A percentile compares a stretch with the other conserved stretches of the same genome.
phyloP scores from a whole-genome alignment of 2,888 invertebrate genomes.

The Oxycera nigricornis region DNA sequence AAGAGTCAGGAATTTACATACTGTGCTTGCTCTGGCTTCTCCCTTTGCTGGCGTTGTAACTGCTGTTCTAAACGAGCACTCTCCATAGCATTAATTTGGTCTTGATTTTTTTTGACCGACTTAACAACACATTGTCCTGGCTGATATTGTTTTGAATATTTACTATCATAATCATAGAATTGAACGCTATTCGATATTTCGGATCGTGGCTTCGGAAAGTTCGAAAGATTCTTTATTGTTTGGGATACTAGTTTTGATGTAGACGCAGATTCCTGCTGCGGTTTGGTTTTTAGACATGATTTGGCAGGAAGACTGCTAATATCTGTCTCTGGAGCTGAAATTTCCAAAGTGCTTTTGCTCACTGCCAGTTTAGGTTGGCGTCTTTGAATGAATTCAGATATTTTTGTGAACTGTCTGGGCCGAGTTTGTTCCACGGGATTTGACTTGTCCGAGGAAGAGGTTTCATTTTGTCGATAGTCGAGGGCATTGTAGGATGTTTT shows the following conservation, averaged over 20 bases:
- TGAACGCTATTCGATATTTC: slow-evolving; percentile 53
- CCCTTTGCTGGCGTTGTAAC: not conserved
- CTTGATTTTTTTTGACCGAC: slow-evolving; percentile 50
- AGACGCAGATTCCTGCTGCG: not conserved
- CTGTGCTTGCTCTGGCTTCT: slow-evolving; percentile 49
- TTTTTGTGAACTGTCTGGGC: slow-evolving; percentile 54
- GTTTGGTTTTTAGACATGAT: slow-evolving; percentile 17
- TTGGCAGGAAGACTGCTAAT: not conserved
- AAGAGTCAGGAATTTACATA: slow-evolving; percentile 47
- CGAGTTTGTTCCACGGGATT: not conserved
- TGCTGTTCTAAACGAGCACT: slow-evolving; percentile 53
- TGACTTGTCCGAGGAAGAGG: not conserved
- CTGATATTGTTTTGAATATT: slow-evolving; percentile 59
- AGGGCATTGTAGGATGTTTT: slow-evolving; percentile 13
- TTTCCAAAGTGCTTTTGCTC: not conserved
- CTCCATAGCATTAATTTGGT: slow-evolving; percentile 53
- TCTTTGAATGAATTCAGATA: slow-evolving; percentile 53
- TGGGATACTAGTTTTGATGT: not conserved
- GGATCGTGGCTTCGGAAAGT: slow-evolving; percentile 3
- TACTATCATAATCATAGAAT: slow-evolving; percentile 64
- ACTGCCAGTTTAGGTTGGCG: not conserved
- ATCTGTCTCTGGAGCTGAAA: not conserved
- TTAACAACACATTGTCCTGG: slow-evolving; percentile 56
- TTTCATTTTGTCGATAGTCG: slow-evolving; percentile 13
- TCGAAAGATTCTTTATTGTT: not conserved